Base-by-base conservation (phyloP, 1,140 invertebrate genomes). In the Battus philenor region DNA sequence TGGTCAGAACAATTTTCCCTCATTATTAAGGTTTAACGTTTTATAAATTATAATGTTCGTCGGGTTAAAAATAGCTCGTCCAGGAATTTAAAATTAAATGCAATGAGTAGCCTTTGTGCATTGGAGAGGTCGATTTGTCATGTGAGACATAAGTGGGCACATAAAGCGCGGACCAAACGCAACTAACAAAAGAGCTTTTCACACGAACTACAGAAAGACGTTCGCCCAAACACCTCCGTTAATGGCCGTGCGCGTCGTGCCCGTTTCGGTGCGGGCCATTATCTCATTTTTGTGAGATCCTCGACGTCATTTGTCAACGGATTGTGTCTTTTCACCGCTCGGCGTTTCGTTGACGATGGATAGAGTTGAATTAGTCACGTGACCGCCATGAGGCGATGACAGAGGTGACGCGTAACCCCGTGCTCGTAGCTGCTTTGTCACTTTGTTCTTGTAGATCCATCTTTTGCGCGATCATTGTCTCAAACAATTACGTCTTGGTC, bases 401-500 rank as follows among this genome's bases (percentile, higher is more conserved):
- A 79, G 81, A 82, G 81, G 78, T 85, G 80, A 85, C 68, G 63
- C 48, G 70, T 71, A 67, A 65, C 54, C 60, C 67, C 63, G 50
- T 49, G 57, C 8, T 8, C 24, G 53, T 56, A 45, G 59, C 59
- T 51, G 48, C 62, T 75, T 76, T 97, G 87, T 98, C 95, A 41
- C 96, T 85, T 96, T 61, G 59, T 58, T 66, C 52, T 56, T 47
- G 63, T 76, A 69, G 65, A 85, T 85, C 67, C 80, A 82, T 85
- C 78, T 85, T 80, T 10, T 44, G 46, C 26, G 51, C 26, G 50
- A 32, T 60, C 60, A 71, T 82, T 80, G 78, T 80, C 55, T 53
- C 63, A 54, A 48, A 58, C 45, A 66, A 68, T 75, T 71, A 69
- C 76, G 59, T 67, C 57, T 22, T 59, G 3, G 20, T 7, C 20